phyloP scores from a whole-genome alignment of 2,113 vertebrate species.

The Erpornis zantholeuca region DNA sequence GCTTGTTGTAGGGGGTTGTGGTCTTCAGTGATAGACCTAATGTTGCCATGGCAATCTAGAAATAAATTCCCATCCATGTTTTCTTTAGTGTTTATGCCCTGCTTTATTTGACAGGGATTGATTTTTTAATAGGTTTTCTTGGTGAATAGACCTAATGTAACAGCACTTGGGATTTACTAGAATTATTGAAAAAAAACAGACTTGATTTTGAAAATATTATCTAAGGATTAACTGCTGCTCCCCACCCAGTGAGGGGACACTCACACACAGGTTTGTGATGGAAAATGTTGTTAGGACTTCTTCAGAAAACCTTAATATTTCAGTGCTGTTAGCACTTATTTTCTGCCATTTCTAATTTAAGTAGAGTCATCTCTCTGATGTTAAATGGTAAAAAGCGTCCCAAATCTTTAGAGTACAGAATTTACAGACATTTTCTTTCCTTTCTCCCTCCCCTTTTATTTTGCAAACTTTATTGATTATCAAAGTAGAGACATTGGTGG shows the following conservation, averaged over 20 bases:
- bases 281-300: background rate
- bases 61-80: background rate
- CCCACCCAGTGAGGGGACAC: fast-evolving
- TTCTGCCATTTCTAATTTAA: background rate
- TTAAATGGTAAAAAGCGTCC: background rate
- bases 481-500: background rate
- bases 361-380: background rate
- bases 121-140: background rate
- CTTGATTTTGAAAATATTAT: background rate
- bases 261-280: background rate
- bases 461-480: background rate
- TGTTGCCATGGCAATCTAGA: background rate
- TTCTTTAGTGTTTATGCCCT: background rate
- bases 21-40: background rate
- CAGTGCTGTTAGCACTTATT: background rate
- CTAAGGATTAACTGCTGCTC: background rate
- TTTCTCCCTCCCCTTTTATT: background rate
- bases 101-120: background rate
- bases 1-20: background rate
- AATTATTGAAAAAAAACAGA: background rate
- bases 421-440: background rate
- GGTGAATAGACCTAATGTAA: background rate
- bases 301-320: background rate
- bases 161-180: background rate
- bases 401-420: background rate